These are phyloP conservation scores for Galago senegalensis DNA, from an alignment of 2,797 vertebrate species.

Conservation along the genomic window DNA sequence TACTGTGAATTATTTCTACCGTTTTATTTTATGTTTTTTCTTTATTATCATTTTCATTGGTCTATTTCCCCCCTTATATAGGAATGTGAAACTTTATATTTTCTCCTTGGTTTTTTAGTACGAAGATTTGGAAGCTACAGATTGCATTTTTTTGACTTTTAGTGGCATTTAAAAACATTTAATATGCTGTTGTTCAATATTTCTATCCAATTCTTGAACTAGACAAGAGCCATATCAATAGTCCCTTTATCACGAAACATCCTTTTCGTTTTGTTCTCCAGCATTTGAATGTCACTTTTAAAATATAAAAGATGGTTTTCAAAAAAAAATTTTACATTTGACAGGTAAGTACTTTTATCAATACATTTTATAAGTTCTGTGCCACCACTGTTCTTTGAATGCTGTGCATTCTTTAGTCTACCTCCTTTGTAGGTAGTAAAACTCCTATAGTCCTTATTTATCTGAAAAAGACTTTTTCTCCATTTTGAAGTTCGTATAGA, in stretches of 20 bases:
- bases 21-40: neutral
- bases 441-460: neutral
- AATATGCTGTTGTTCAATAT: neutral
- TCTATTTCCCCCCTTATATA: neutral
- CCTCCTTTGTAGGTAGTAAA: neutral
- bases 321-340: neutral
- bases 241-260: neutral
- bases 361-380: neutral
- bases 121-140: neutral
- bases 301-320: neutral
- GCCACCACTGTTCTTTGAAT: neutral
- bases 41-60: neutral
- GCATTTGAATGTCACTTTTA: neutral
- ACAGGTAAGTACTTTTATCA: neutral
- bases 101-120: neutral
- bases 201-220: neutral
- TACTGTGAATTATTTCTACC: slow-evolving; percentile 4
- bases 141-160: neutral
- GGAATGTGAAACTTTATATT: neutral
- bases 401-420: slow-evolving; percentile 1
- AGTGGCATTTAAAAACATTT: neutral
- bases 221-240: neutral
- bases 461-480: neutral
- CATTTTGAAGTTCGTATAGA: neutral
- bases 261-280: neutral